These are phyloP conservation scores for Lasiurus cinereus DNA, from an alignment of 2,113 vertebrate species.

Conservation along the genomic window DNA sequence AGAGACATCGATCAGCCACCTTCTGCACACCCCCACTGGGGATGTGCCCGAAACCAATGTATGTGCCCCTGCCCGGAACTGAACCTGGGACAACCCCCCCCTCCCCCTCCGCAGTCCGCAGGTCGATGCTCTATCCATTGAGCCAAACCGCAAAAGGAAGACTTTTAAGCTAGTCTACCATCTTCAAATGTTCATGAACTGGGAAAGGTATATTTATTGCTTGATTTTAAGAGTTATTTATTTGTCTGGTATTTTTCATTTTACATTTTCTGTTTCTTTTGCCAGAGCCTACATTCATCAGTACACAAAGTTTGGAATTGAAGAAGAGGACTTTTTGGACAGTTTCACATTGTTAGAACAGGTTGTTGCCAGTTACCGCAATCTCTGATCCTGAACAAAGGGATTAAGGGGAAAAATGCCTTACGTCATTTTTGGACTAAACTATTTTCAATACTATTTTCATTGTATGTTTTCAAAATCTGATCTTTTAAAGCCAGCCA, in stretches of 20 bases:
- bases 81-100: too few species aligned
- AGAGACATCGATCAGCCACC: too few species aligned
- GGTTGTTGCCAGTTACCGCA: conserved; percentile 94
- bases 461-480: background rate
- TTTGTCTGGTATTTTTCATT: conserved; percentile 27
- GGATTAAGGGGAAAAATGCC: background rate
- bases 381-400: conserved; percentile 84
- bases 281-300: conserved; percentile 96
- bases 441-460: conserved; percentile 19
- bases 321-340: conserved; percentile 97
- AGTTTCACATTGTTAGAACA: conserved; percentile 96
- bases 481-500: conserved; percentile 16
- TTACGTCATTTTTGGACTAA: background rate
- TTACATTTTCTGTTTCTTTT: conserved; percentile 22
- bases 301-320: conserved; percentile 94
- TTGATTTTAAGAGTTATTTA: conserved; percentile 48
- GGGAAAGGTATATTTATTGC: background rate
- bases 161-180: background rate
- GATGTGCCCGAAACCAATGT: too few species aligned
- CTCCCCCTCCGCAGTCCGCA: too few species aligned
- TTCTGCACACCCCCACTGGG: too few species aligned
- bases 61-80: too few species aligned
- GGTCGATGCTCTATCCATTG: too few species aligned
- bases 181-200: background rate
- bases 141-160: too few species aligned